These are phyloP conservation scores for Flexamia atlantica DNA, from an alignment of 2,888 invertebrate species.

Conservation along the genomic window DNA sequence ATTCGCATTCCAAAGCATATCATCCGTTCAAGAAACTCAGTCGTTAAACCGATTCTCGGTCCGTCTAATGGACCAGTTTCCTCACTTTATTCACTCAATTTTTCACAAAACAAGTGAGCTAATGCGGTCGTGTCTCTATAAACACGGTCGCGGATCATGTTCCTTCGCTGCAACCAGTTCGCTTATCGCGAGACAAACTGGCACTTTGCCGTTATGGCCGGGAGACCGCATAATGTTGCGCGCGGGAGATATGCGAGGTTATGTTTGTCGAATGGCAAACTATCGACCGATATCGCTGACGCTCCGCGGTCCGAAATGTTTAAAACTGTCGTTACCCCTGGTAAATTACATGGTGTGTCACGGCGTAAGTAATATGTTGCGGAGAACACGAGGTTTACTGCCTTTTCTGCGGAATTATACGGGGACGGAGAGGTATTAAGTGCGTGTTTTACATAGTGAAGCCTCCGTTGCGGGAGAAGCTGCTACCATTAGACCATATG, in stretches of 20 bases:
- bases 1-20: too few species aligned
- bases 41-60: neutral
- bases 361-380: slow-evolving; percentile 19
- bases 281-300: slow-evolving; percentile 43
- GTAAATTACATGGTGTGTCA: slow-evolving; percentile 13
- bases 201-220: slow-evolving; percentile 50
- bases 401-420: slow-evolving; percentile 14
- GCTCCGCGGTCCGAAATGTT: slow-evolving; percentile 31
- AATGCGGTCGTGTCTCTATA: slow-evolving; percentile 8
- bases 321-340: slow-evolving; percentile 28
- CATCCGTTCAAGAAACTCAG: too few species aligned
- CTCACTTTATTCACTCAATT: slow-evolving; percentile 24
- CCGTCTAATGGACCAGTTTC: neutral
- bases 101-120: slow-evolving; percentile 38
- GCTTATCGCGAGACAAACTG: slow-evolving; percentile 49
- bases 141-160: slow-evolving; percentile 33
- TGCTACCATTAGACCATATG: neutral
- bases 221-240: slow-evolving; percentile 43
- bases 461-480: neutral
- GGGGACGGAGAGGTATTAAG: slow-evolving; percentile 12
- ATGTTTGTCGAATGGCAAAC: slow-evolving; percentile 47
- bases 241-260: slow-evolving; percentile 29
- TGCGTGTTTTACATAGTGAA: neutral
- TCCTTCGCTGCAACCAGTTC: slow-evolving; percentile 24
- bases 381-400: neutral